Evolutionary conservation across 2,797 vertebrate genomes (phyloP), one percentile per base, ranked within the genome.

Genomic region (Acanthornis magna): DNA sequence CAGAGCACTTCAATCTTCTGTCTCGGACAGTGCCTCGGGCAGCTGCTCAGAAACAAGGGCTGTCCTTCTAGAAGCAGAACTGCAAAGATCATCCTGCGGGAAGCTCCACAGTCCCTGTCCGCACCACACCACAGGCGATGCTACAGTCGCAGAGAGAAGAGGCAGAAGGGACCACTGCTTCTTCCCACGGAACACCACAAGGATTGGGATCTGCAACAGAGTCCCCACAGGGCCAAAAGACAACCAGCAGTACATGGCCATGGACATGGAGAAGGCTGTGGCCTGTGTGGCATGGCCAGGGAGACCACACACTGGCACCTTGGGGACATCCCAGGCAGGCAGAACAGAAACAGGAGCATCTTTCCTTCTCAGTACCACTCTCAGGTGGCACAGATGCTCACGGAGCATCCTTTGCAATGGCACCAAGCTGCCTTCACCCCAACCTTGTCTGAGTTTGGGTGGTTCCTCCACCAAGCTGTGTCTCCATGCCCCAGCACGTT

Each of bases 91-190:
- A 0, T 50, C 13, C 27, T 63, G 60, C 5, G 1, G 62, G 65
- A 57, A 82, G 51, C 20, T 36, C 34, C 4, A 2, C 5, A 2
- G 25, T 86, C 40, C 42, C 55, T n/a, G 70, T 30, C 34, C 55
- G 13, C 30, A 23, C 27, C 3, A 10, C 27, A 57, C 25, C 55
- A 30, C 0, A 1, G 18, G 57, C 0, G 2, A 68, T 34, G 75
- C 32, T 32, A 19, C 30, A 5, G 15, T 45, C 65, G n/a, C 40
- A 30, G 14, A 55, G 25, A 26, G 21, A 32, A 36, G 54, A 61
- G 66, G 42, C 30, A 71, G 38, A 2, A 2, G 48, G 22, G 22
- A 47, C 19, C 30, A 14, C 38, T 91, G 77, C 29, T 75, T 68
- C 70, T 68, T 45, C 51, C 32, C 29, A 71, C 20, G 45, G 22